A percentile compares a stretch with the other conserved stretches of the same genome.
Conservation (phyloP, 1,140 invertebrate genomes). For the Plodia interpunctella region DNA sequence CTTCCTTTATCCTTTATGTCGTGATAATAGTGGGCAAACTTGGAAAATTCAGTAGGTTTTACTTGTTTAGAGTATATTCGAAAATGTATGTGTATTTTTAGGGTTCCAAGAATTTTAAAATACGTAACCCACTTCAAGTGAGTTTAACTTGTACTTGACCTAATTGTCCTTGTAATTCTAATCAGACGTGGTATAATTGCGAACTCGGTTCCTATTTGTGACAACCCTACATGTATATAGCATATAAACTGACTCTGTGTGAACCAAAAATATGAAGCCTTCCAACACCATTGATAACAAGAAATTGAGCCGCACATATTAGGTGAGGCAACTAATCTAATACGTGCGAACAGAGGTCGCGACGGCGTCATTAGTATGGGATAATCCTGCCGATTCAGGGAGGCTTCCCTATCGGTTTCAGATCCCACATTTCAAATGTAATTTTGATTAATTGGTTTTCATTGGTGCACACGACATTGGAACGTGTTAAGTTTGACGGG, state of each 20-base stretch:
- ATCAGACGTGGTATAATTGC: too few species aligned
- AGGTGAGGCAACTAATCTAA: neutral
- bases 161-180: too few species aligned
- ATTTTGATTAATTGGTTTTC: conserved; percentile 6
- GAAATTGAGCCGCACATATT: neutral
- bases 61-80: too few species aligned
- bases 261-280: neutral
- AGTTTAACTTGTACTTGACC: too few species aligned
- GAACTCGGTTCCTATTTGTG: too few species aligned
- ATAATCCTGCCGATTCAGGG: neutral
- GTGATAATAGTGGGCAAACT: too few species aligned
- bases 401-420: conserved; percentile 3
- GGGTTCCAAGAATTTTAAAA: too few species aligned
- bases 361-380: neutral
- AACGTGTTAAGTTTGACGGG: neutral
- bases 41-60: too few species aligned
- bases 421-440: conserved; percentile 2
- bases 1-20: too few species aligned
- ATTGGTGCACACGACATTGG: neutral
- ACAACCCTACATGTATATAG: too few species aligned
- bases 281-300: neutral
- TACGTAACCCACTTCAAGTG: too few species aligned
- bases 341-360: conserved; percentile 5
- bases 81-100: too few species aligned
- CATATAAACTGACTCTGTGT: neutral